These are phyloP conservation scores for Talpa occidentalis DNA, from an alignment of 2,113 vertebrate genomes.

Conservation along the genomic window DNA sequence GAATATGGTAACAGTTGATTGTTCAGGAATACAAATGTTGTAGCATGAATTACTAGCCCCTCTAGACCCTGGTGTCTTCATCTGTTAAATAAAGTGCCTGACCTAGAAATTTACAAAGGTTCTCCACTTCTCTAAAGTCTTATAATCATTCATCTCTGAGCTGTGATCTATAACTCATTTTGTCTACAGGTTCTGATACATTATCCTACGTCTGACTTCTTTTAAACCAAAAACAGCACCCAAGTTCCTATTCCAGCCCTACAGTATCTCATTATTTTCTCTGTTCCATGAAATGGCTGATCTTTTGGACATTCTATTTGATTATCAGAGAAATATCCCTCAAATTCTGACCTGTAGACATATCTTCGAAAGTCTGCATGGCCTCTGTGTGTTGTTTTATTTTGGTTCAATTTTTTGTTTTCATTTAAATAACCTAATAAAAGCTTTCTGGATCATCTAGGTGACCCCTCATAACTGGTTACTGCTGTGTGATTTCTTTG, in stretches of 20 bases:
- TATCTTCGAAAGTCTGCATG: background rate
- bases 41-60: conserved; percentile 14
- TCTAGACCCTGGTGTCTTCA: background rate
- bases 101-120: conserved; percentile 32
- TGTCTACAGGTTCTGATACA: background rate
- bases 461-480: background rate
- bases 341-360: conserved; percentile 1
- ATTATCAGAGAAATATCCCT: background rate
- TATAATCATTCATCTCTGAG: background rate
- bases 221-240: background rate
- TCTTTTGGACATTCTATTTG: background rate
- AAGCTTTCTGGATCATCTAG: background rate
- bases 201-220: background rate
- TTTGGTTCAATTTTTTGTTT: background rate
- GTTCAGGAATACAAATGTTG: conserved; percentile 40
- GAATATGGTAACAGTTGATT: conserved; percentile 43
- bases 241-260: background rate
- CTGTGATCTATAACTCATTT: background rate
- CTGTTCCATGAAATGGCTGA: background rate
- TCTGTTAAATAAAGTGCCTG: conserved; percentile 17
- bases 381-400: background rate
- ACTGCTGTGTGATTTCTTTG: background rate
- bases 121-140: background rate
- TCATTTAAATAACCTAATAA: conserved; percentile 11
- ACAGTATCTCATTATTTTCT: background rate